Conservation (phyloP, 1,140 invertebrate species). For the Sesamia nonagrioides region DNA sequence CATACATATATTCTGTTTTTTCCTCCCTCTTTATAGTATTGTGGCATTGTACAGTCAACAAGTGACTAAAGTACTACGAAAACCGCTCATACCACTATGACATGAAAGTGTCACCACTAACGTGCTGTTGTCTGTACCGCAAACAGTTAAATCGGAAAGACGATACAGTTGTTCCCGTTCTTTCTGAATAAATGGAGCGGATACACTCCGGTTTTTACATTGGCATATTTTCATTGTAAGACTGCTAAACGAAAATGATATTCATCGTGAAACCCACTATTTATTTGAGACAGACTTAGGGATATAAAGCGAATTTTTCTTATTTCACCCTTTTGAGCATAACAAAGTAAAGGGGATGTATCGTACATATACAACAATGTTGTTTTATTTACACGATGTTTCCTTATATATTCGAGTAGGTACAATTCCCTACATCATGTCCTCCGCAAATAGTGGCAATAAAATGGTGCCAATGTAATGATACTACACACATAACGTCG, state of each 20-base stretch:
- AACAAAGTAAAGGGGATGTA: conserved; percentile 62
- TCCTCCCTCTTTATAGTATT: background rate
- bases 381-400: conserved; percentile 62
- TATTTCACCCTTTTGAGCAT: conserved; percentile 64
- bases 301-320: conserved; percentile 54
- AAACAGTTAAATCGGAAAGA: conserved; percentile 14
- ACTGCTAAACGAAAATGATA: conserved; percentile 45
- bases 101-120: too few relatives aligned
- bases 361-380: conserved; percentile 52
- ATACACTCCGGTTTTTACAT: conserved; percentile 37
- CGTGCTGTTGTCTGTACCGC: too few relatives aligned
- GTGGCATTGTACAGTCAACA: background rate
- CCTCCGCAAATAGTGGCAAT: background rate
- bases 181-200: conserved; percentile 39
- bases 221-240: conserved; percentile 40
- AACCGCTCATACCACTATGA: too few relatives aligned
- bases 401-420: conserved; percentile 34
- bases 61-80: too few relatives aligned
- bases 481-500: background rate
- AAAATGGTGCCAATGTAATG: background rate
- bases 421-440: conserved; percentile 2
- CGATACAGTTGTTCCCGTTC: conserved; percentile 35
- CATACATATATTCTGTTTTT: background rate
- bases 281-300: conserved; percentile 50
- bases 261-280: conserved; percentile 52